A percentile compares a stretch with the other conserved stretches of the same genome.
phyloP scores from a whole-genome alignment of 2,888 invertebrate species.

The Marasmarcha lunaedactyla region DNA sequence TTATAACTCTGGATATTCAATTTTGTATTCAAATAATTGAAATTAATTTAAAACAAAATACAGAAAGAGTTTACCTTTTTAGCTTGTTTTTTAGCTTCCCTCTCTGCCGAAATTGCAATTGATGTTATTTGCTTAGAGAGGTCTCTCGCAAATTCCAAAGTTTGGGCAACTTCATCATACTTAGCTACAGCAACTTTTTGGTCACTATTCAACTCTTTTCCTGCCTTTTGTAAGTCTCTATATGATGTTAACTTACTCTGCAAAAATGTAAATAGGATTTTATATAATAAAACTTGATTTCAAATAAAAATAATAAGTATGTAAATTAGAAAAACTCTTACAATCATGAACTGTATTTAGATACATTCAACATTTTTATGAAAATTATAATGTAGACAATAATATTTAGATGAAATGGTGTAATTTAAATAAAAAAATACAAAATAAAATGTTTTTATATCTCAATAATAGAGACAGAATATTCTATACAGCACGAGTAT shows the following conservation, averaged over 20 bases:
- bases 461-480: too few species aligned
- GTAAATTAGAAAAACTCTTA: not conserved
- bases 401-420: not conserved
- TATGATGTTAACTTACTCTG: conserved; percentile 91
- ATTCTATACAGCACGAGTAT: too few species aligned
- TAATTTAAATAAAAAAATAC: not conserved
- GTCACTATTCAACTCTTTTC: conserved; percentile 86
- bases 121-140: conserved; percentile 85
- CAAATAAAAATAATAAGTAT: not conserved
- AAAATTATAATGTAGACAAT: not conserved
- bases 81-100: conserved; percentile 88
- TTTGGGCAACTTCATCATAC: conserved; percentile 89
- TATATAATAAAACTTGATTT: not conserved
- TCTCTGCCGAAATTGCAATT: conserved; percentile 81
- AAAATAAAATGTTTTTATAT: too few species aligned
- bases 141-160: conserved; percentile 90
- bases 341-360: not conserved
- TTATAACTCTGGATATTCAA: too few species aligned
- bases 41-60: too few species aligned
- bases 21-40: too few species aligned
- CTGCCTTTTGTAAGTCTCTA: conserved; percentile 83
- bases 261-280: conserved; percentile 10
- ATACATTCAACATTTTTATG: too few species aligned
- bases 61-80: conserved; percentile 80
- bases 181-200: conserved; percentile 91